Percentiles rank a stretch among this genome's conserved stretches.
These are phyloP conservation scores for Nerophis lumbriciformis DNA, from an alignment of 2,113 vertebrate genomes.

Conservation along the genomic window DNA sequence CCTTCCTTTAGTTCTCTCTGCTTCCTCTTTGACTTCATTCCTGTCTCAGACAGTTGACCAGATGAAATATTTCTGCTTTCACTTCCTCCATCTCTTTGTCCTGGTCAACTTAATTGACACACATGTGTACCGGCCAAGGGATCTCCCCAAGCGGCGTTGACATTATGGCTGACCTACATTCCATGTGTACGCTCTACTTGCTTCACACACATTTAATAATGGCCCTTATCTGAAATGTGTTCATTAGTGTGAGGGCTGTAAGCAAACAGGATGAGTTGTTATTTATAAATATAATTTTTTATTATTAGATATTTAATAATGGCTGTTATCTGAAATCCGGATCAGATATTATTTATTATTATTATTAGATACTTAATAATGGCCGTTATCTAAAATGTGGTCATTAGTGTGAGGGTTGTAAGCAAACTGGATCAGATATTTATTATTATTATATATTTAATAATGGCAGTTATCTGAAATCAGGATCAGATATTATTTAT, in stretches of 20 bases:
- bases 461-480: too few relatives aligned
- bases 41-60: constrained; percentile 5
- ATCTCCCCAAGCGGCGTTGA: constrained; percentile 38
- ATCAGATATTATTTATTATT: too few relatives aligned
- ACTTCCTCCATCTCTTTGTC: constrained; percentile 24
- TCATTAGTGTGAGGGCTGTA: constrained; percentile 15
- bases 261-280: constrained; percentile 48
- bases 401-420: too few relatives aligned
- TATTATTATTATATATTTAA: too few relatives aligned
- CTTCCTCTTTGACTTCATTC: constrained; percentile 20
- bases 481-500: too few relatives aligned
- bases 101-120: constrained; percentile 3
- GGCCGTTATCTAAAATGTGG: too few relatives aligned
- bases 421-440: too few relatives aligned
- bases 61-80: constrained; percentile 8
- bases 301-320: too few relatives aligned
- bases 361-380: too few relatives aligned
- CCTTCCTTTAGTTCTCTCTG: background rate
- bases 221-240: constrained; percentile 28
- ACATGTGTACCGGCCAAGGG: constrained; percentile 25
- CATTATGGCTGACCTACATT: constrained; percentile 54
- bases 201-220: constrained; percentile 27
- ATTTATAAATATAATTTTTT: too few relatives aligned
- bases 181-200: constrained; percentile 35
- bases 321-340: too few relatives aligned